Evolutionary conservation across 2,888 invertebrate genomes (phyloP).

Genomic region (Melieria picta): DNA sequence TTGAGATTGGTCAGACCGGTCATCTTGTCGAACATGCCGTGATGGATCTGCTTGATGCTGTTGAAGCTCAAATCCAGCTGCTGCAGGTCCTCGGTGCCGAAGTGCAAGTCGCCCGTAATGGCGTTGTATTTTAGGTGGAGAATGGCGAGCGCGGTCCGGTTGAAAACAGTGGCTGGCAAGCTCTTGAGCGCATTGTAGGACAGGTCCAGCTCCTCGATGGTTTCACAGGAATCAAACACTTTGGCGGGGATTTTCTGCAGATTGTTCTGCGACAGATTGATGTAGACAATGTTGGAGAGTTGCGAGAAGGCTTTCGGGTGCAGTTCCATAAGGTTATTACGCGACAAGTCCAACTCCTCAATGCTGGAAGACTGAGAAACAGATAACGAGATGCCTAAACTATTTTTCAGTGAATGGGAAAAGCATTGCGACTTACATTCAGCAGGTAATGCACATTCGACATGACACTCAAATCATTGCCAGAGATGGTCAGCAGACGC

Average conservation of each 20-base stretch:
- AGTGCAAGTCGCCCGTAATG: constrained; percentile 71
- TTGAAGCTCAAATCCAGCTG: constrained; percentile 77
- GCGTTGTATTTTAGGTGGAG: constrained; percentile 78
- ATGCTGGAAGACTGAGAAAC: constrained; percentile 68
- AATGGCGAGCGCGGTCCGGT: constrained; percentile 75
- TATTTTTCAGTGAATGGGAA: neutral
- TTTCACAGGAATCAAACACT: constrained; percentile 71
- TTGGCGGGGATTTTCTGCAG: constrained; percentile 68
- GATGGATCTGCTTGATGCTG: constrained; percentile 73
- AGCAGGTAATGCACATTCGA: constrained; percentile 59
- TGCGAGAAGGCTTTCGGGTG: constrained; percentile 73
- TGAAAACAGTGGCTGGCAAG: constrained; percentile 74
- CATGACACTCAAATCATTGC: constrained; percentile 71
- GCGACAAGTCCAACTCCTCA: constrained; percentile 77
- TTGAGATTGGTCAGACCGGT: constrained; percentile 73
- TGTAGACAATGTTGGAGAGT: constrained; percentile 73
- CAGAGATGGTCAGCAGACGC: constrained; percentile 73
- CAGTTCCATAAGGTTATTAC: constrained; percentile 75
- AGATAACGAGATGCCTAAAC: constrained; percentile 6
- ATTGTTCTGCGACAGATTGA: constrained; percentile 76
- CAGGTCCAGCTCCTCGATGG: constrained; percentile 78
- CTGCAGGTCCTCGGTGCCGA: constrained; percentile 73
- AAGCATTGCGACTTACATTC: constrained; percentile 48
- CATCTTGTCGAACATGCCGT: constrained; percentile 74
- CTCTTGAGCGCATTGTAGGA: constrained; percentile 75